phyloP scores from a whole-genome alignment of 2,888 invertebrate species.

The Metalampra italica region DNA sequence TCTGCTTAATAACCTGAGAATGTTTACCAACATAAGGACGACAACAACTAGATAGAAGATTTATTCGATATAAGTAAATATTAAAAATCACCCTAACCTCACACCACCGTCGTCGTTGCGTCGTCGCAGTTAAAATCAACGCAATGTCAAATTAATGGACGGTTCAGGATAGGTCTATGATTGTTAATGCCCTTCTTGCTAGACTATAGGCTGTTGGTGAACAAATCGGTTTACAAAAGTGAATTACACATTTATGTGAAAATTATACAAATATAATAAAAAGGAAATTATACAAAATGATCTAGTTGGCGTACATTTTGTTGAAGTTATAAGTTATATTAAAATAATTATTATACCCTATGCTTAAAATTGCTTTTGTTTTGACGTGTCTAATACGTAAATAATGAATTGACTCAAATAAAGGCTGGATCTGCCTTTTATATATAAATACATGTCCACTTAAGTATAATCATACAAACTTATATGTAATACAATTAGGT shows the following conservation, averaged over 20 bases:
- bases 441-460: conserved; percentile 33
- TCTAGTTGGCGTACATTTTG: not conserved
- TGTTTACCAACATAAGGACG: conserved; percentile 43
- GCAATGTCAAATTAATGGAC: conserved; percentile 63
- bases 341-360: conserved; percentile 55
- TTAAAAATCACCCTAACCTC: conserved; percentile 28
- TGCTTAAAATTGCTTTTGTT: conserved; percentile 61
- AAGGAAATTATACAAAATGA: not conserved
- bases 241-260: not conserved
- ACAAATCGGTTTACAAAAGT: conserved; percentile 30
- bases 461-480: conserved; percentile 57
- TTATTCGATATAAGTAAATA: conserved; percentile 19
- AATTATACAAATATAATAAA: not conserved
- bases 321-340: conserved; percentile 34
- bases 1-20: conserved; percentile 36
- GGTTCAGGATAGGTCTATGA: conserved; percentile 46
- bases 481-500: conserved; percentile 47
- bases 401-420: conserved; percentile 65
- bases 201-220: conserved; percentile 41
- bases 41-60: not conserved
- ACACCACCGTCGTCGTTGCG: conserved; percentile 14
- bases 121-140: conserved; percentile 31
- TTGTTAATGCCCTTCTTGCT: not conserved
- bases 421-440: conserved; percentile 31
- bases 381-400: conserved; percentile 46